Evolutionary conservation across 2,113 vertebrate species (phyloP).

Genomic region (Naja naja): DNA sequence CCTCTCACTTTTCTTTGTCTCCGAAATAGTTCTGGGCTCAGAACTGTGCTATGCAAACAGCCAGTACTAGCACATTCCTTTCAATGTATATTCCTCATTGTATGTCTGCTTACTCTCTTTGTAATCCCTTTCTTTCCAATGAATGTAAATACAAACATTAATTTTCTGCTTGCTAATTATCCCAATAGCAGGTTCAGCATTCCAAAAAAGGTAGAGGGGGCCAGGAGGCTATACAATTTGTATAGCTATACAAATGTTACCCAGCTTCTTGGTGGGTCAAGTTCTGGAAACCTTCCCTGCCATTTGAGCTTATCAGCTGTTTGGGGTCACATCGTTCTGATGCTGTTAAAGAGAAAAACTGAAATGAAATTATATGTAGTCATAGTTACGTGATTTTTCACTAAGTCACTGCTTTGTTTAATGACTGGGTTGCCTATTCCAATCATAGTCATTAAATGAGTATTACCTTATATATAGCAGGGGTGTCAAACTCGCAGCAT

Average conservation of each 20-base stretch:
- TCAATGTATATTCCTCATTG: background rate
- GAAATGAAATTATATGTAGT: background rate
- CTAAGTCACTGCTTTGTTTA: background rate
- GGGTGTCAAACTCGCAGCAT: too few species aligned
- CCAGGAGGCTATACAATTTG: background rate
- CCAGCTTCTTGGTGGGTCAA: background rate
- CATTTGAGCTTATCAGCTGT: background rate
- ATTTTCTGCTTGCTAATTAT: background rate
- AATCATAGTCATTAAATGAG: background rate
- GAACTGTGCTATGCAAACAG: background rate
- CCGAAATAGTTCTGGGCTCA: background rate
- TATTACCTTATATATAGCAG: background rate
- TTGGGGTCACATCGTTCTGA: background rate
- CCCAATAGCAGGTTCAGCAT: background rate
- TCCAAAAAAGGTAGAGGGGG: background rate
- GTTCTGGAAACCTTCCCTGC: background rate
- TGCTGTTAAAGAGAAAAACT: background rate
- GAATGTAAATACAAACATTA: background rate
- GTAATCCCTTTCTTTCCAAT: background rate
- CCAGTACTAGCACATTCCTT: background rate
- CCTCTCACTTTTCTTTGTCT: background rate
- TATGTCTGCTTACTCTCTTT: background rate
- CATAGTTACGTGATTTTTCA: background rate
- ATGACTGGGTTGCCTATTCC: background rate
- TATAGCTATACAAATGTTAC: too few species aligned